Conservation (phyloP, 1,140 invertebrate species). For the Plectrocnemia conspersa region DNA sequence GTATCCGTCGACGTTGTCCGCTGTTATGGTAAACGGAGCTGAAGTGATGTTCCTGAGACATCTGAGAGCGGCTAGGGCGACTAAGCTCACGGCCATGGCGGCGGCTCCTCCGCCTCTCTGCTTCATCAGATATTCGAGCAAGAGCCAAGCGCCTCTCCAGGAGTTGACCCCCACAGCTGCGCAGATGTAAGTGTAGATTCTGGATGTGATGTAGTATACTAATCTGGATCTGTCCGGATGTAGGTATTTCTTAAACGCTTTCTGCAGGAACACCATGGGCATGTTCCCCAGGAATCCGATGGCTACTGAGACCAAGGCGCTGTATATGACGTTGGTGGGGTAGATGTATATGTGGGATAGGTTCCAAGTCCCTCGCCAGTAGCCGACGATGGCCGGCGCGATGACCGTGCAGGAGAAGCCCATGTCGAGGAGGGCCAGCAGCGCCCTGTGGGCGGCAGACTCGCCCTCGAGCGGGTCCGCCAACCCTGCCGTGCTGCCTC, state of each 20-base stretch:
- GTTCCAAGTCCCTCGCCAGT: constrained; percentile 82
- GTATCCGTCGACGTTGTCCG: constrained; percentile 69
- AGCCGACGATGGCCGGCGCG: constrained; percentile 73
- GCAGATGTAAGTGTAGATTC: constrained; percentile 69
- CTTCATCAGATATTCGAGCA: constrained; percentile 67
- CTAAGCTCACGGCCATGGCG: constrained; percentile 57
- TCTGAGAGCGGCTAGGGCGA: constrained; percentile 61
- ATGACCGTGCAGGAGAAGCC: constrained; percentile 67
- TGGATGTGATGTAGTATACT: constrained; percentile 65
- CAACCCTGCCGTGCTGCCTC: constrained; percentile 56
- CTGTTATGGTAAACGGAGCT: constrained; percentile 69
- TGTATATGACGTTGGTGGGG: constrained; percentile 54
- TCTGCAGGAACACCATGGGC: constrained; percentile 63
- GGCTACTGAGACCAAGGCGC: constrained; percentile 59
- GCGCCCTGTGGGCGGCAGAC: constrained; percentile 52
- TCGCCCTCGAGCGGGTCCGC: constrained; percentile 49
- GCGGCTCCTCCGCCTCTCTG: constrained; percentile 55
- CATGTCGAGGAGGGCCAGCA: constrained; percentile 65
- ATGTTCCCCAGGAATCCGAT: constrained; percentile 67
- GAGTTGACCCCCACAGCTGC: constrained; percentile 76
- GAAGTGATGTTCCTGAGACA: constrained; percentile 75
- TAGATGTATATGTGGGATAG: constrained; percentile 69
- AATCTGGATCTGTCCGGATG: constrained; percentile 64
- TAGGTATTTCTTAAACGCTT: constrained; percentile 55
- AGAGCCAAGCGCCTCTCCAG: constrained; percentile 76